phyloP scores from a whole-genome alignment of 2,888 invertebrate species.

The Drosophila pseudotakahashii region DNA sequence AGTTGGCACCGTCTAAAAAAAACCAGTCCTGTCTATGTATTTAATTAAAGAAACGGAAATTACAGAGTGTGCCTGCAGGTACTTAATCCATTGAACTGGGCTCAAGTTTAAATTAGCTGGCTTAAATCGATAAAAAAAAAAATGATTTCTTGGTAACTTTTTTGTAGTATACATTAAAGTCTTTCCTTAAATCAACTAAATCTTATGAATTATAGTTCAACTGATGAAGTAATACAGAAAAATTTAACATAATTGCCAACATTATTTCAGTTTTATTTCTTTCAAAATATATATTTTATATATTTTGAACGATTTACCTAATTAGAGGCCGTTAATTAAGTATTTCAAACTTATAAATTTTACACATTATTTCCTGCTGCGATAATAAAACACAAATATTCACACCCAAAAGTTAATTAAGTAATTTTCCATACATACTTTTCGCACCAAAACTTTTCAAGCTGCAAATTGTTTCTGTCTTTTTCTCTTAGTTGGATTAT shows the following conservation, averaged over 20 bases:
- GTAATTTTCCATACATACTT: not conserved
- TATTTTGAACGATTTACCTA: no score
- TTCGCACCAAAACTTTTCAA: not conserved
- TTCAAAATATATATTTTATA: no score
- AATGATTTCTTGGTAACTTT: no score
- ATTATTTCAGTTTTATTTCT: no score
- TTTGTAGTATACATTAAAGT: no score
- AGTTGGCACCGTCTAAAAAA: constrained; percentile 39
- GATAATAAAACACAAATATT: not conserved
- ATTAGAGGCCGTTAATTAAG: no score
- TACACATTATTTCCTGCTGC: not conserved
- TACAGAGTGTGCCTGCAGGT: constrained; percentile 4
- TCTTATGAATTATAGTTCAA: no score
- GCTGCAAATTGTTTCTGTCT: not conserved
- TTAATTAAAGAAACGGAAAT: constrained; percentile 33
- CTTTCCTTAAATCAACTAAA: no score
- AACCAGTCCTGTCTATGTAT: constrained; percentile 14
- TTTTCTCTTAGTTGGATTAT: not conserved
- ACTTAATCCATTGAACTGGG: constrained; percentile 12
- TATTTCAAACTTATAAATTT: not conserved
- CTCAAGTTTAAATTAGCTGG: constrained; percentile 12
- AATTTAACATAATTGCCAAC: no score
- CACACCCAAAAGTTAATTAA: constrained; percentile 1
- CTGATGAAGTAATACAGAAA: no score
- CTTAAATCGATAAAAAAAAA: not conserved